Percentiles rank a stretch among this genome's conserved stretches.
Conservation (phyloP, 2,888 invertebrate species). For the Rosalia funebris region DNA sequence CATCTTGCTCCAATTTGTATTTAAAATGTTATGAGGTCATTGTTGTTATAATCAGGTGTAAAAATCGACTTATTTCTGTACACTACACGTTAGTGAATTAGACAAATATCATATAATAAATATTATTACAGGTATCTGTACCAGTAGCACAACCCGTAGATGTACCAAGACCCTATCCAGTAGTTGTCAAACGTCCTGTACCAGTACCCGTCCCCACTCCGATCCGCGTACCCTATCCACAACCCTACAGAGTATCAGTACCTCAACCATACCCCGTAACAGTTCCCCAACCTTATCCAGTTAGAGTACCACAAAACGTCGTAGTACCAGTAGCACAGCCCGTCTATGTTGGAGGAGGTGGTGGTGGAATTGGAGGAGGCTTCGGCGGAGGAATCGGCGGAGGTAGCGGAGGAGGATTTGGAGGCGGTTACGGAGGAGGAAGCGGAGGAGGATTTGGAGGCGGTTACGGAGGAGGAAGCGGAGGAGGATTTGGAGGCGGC, state of each 20-base stretch:
- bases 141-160: slow-evolving; percentile 50
- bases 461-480: slow-evolving; percentile 28
- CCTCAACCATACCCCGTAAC: slow-evolving; percentile 69
- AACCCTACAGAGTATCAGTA: slow-evolving; percentile 64
- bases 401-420: slow-evolving; percentile 35
- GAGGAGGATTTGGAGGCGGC: slow-evolving; percentile 9
- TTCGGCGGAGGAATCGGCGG: slow-evolving; percentile 37
- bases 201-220: slow-evolving; percentile 61
- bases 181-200: slow-evolving; percentile 53
- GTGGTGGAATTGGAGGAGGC: slow-evolving; percentile 43
- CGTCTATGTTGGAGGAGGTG: slow-evolving; percentile 47
- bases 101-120: too few species aligned
- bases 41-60: too few species aligned
- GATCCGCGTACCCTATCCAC: slow-evolving; percentile 64
- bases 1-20: too few species aligned
- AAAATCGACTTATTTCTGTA: too few species aligned
- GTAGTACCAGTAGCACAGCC: slow-evolving; percentile 51
- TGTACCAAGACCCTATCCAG: slow-evolving; percentile 49
- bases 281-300: slow-evolving; percentile 67
- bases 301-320: slow-evolving; percentile 55
- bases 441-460: slow-evolving; percentile 20
- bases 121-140: slow-evolving; percentile 44
- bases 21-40: too few species aligned
- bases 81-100: too few species aligned
- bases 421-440: slow-evolving; percentile 32